Conservation (phyloP, 2,888 invertebrate genomes). For the Microplitis deprimator region DNA sequence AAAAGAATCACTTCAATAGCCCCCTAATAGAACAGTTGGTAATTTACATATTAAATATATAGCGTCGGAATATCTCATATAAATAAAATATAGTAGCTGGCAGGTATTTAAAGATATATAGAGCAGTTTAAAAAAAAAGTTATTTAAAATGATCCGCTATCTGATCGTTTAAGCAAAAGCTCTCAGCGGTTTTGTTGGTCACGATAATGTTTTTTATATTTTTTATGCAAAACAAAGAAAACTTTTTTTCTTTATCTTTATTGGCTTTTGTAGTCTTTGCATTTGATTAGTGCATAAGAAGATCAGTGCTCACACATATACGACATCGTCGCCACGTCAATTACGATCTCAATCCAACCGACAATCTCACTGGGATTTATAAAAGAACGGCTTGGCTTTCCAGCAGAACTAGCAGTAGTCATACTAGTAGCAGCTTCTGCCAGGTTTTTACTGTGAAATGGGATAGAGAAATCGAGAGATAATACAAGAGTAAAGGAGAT, state of each 20-base stretch:
- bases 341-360: slow-evolving; percentile 4
- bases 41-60: too few species aligned
- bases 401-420: slow-evolving; percentile 35
- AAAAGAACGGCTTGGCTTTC: slow-evolving; percentile 44
- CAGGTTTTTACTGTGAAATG: slow-evolving; percentile 39
- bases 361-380: slow-evolving; percentile 15
- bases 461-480: slow-evolving; percentile 1
- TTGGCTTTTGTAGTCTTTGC: neutral
- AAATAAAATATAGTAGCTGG: too few species aligned
- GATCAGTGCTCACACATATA: neutral
- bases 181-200: too few species aligned
- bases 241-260: too few species aligned
- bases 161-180: too few species aligned
- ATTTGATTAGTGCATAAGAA: neutral
- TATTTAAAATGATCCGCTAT: too few species aligned
- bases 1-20: too few species aligned
- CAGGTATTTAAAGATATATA: too few species aligned
- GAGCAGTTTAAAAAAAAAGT: too few species aligned
- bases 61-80: too few species aligned
- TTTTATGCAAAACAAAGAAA: too few species aligned
- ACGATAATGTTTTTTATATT: neutral
- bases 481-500: slow-evolving; percentile 25
- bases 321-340: neutral
- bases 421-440: slow-evolving; percentile 52
- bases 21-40: too few species aligned